Conservation (phyloP, 1,140 invertebrate genomes). For the Drosophila arizonae region DNA sequence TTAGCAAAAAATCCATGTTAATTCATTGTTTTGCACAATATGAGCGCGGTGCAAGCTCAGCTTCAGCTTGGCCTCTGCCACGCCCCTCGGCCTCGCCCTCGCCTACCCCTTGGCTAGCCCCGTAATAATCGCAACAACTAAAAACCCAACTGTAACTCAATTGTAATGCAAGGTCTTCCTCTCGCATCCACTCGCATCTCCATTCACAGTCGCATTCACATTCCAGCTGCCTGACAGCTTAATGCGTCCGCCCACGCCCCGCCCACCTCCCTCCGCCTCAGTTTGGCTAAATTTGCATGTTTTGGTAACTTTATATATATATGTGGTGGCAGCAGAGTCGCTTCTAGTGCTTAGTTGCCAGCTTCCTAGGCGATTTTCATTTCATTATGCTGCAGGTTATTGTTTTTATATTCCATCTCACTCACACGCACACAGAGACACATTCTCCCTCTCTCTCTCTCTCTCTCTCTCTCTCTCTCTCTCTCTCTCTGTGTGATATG, state of each 20-base stretch:
- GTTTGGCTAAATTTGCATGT: slow-evolving; percentile 42
- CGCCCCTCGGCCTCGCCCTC: neutral
- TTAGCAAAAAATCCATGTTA: slow-evolving; percentile 55
- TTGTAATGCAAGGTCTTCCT: slow-evolving; percentile 74
- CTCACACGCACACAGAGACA: neutral
- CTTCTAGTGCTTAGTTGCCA: slow-evolving; percentile 11
- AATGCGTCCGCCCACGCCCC: neutral
- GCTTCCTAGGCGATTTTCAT: slow-evolving; percentile 71
- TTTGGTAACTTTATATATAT: slow-evolving; percentile 49
- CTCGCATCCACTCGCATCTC: no score
- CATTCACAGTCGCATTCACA: neutral
- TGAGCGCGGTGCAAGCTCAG: slow-evolving; percentile 28
- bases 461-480: neutral
- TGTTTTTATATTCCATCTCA: slow-evolving; percentile 31
- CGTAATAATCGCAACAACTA: slow-evolving; percentile 49
- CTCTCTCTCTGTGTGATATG: neutral
- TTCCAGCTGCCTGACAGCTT: neutral
- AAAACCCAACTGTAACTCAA: slow-evolving; percentile 74
- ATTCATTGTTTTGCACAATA: slow-evolving; percentile 79
- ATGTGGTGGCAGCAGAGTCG: neutral
- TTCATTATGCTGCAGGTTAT: slow-evolving; percentile 68
- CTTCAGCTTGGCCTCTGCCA: neutral
- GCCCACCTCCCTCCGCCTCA: neutral
- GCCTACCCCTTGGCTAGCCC: neutral
- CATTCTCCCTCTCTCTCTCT: neutral